Evolutionary conservation across 2,113 vertebrate genomes (phyloP).

Genomic region (Bufo bufo): DNA sequence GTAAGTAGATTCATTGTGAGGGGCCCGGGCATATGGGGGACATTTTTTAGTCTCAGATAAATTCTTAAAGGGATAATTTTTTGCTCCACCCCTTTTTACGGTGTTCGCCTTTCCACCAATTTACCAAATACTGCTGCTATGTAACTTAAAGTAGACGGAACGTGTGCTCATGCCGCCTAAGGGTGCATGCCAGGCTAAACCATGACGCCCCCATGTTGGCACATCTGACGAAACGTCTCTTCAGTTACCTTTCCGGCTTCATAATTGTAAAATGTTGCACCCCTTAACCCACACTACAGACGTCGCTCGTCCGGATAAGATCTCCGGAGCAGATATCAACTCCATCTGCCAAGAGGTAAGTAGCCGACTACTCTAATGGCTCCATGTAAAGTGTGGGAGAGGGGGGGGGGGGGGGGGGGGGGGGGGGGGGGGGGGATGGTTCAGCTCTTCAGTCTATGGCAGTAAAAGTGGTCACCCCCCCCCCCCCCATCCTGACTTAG

Average conservation of each 20-base stretch:
- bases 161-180: no score
- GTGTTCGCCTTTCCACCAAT: no score
- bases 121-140: no score
- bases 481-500: background rate
- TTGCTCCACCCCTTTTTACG: no score
- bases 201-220: no score
- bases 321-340: conserved; percentile 94
- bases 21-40: no score
- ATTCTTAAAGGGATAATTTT: no score
- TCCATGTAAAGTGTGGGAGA: background rate
- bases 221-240: no score
- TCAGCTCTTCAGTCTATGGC: background rate
- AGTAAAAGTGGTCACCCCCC: background rate
- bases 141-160: no score
- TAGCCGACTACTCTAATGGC: background rate
- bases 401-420: background rate
- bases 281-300: conserved; percentile 79
- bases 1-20: no score
- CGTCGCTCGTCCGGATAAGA: conserved; percentile 92
- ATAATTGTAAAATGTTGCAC: background rate
- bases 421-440: background rate
- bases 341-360: conserved; percentile 95
- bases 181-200: no score
- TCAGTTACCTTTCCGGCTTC: background rate
- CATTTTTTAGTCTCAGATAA: no score